These are phyloP conservation scores for Panopea generosa DNA, from an alignment of 2,888 invertebrate species.

Conservation along the genomic window DNA sequence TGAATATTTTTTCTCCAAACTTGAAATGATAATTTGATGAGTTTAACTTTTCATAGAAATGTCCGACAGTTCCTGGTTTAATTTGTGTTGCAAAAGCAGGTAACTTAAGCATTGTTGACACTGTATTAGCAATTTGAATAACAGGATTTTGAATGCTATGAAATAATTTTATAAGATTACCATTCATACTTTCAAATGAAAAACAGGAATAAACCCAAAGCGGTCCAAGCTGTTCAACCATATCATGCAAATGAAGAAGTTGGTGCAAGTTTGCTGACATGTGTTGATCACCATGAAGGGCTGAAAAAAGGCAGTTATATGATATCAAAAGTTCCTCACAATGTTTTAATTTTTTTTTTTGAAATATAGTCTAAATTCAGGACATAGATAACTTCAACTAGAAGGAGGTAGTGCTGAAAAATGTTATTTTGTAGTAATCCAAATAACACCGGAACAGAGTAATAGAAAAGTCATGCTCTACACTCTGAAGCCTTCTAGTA, in stretches of 20 bases:
- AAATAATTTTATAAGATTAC: conserved; percentile 40
- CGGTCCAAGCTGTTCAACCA: conserved; percentile 44
- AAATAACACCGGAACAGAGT: conserved; percentile 47
- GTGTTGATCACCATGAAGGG: conserved; percentile 45
- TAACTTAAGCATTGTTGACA: conserved; percentile 36
- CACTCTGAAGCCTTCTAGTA: conserved; percentile 58
- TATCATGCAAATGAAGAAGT: conserved; percentile 41
- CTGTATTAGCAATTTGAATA: conserved; percentile 49
- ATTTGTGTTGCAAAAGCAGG: conserved; percentile 25
- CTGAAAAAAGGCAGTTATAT: conserved; percentile 35
- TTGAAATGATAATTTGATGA: conserved; percentile 15
- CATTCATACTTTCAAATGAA: conserved; percentile 56
- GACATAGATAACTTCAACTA: conserved; percentile 48
- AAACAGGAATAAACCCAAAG: conserved; percentile 56
- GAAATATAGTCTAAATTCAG: conserved; percentile 47
- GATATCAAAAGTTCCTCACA: conserved; percentile 37
- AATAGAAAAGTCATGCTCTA: conserved; percentile 51
- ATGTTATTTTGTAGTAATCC: conserved; percentile 26
- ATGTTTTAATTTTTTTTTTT: conserved; percentile 21
- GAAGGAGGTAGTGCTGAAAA: conserved; percentile 43
- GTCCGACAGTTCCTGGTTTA: background rate
- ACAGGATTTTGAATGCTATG: conserved; percentile 49
- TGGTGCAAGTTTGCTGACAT: conserved; percentile 56
- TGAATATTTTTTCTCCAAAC: conserved; percentile 19
- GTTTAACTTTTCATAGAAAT: conserved; percentile 28